Evolutionary conservation across 2,113 vertebrate species (phyloP).

Genomic region (Anarrhichthys ocellatus): DNA sequence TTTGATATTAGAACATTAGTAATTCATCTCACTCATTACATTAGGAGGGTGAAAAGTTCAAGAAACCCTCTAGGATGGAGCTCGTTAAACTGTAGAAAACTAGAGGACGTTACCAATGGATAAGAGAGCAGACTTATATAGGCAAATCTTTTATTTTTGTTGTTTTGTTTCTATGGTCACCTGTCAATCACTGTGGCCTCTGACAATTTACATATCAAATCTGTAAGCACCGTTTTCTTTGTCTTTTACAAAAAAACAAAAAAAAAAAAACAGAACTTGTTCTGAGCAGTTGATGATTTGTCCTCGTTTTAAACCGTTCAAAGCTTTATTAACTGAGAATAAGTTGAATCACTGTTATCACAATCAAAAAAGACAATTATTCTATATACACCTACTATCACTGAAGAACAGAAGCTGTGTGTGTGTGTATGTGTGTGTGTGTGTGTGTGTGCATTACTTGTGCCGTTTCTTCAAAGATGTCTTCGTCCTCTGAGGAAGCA

Average conservation of each 20-base stretch:
- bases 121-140: neutral
- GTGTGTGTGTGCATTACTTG: constrained; percentile 72
- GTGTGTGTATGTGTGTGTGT: neutral
- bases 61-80: neutral
- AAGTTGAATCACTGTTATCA: neutral
- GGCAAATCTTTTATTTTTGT: neutral
- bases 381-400: neutral
- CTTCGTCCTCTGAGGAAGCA: constrained; percentile 96
- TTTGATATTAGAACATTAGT: neutral
- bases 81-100: neutral
- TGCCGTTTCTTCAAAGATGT: constrained; percentile 97
- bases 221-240: neutral
- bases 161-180: neutral
- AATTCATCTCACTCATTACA: neutral
- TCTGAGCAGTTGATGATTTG: neutral
- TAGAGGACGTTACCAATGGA: neutral
- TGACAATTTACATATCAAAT: neutral
- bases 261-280: neutral
- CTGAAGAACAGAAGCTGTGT: neutral
- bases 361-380: neutral
- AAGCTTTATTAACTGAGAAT: neutral
- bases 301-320: neutral
- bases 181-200: neutral
- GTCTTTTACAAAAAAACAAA: neutral
- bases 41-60: neutral